Conservation (phyloP, 2,797 vertebrate genomes). For the Tragelaphus oryx region DNA sequence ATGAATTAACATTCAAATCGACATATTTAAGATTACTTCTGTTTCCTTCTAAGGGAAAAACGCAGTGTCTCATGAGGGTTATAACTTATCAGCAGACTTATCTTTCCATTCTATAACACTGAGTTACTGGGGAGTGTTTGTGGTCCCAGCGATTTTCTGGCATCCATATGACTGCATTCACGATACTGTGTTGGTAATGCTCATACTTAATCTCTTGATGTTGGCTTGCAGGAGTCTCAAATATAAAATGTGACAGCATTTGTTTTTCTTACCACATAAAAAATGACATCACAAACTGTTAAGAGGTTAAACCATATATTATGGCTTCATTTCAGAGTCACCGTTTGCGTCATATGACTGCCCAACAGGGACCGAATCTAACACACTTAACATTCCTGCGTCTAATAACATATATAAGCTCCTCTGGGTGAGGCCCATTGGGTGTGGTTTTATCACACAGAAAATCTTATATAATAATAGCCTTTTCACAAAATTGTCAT, state of each 20-base stretch:
- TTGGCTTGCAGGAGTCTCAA: conserved; percentile 58
- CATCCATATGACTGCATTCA: conserved; percentile 31
- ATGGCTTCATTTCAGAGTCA: conserved; percentile 69
- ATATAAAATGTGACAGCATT: conserved; percentile 71
- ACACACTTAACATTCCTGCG: conserved; percentile 82
- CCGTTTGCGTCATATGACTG: conserved; percentile 73
- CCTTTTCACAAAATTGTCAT: conserved; percentile 82
- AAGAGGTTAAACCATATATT: conserved; percentile 74
- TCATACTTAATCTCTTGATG: conserved; percentile 67
- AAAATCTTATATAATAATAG: conserved; percentile 83
- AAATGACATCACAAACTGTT: conserved; percentile 74
- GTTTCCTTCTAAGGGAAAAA: not conserved
- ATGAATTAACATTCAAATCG: conserved; percentile 35
- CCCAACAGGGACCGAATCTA: conserved; percentile 78
- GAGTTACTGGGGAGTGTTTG: conserved; percentile 49
- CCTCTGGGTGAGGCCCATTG: conserved; percentile 77
- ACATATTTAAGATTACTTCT: conserved; percentile 47
- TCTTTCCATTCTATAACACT: conserved; percentile 49
- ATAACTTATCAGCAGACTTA: conserved; percentile 53
- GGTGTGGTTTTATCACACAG: conserved; percentile 78
- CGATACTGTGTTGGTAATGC: conserved; percentile 62
- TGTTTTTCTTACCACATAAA: conserved; percentile 75
- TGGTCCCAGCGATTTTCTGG: conserved; percentile 49
- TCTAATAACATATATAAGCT: conserved; percentile 78
- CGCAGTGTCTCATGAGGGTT: not conserved